Evolutionary conservation across 2,888 invertebrate species (phyloP), one percentile per base, ranked within the genome.

Genomic region (Hetaerina titia): DNA sequence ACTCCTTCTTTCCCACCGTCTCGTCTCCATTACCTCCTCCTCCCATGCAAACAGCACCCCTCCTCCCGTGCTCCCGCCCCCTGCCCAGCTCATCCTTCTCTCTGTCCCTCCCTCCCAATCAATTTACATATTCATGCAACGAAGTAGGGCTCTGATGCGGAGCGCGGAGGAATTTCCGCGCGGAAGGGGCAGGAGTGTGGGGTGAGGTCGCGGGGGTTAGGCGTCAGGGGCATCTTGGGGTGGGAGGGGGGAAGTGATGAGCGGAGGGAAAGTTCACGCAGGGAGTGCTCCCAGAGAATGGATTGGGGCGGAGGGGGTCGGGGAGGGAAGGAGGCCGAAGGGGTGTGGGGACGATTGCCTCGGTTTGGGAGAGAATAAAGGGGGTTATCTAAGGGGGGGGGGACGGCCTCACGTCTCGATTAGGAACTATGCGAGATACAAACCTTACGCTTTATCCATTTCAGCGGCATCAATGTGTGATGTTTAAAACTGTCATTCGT

Each of bases 81-180:
- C 22, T 22, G 45, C 45, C 45, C 45, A 45, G 45, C 8, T n/a
- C 22, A n/a, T n/a, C 81, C 13, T 15, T 81, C 81, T 31, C 15
- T 31, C 81, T 0, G 6, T 81, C 81, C 31, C 81, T 81, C 81
- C 22, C 69, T 69, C n/a, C 69, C 81, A 81, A 81, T 81, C 81
- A 81, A 25, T 81, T 81, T 81, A 31, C 81, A 81, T 81, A 81
- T 81, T 81, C 81, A 81, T 81, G 81, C 31, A 31, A 25, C 13
- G 81, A 81, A 81, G 81, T 81, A 31, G 31, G 81, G 9, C 81
- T 15, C 25, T 31, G 81, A 81, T 81, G 81, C 31, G 81, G 69
- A 69, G 69, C 69, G n/a, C 31, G 31, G 81, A 31, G 31, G 81
- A 81, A 81, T 81, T 81, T 81, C 81, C 81, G 81, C 31, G 11